Conservation (phyloP, 2,797 vertebrate species). For the Sebastes minor region DNA sequence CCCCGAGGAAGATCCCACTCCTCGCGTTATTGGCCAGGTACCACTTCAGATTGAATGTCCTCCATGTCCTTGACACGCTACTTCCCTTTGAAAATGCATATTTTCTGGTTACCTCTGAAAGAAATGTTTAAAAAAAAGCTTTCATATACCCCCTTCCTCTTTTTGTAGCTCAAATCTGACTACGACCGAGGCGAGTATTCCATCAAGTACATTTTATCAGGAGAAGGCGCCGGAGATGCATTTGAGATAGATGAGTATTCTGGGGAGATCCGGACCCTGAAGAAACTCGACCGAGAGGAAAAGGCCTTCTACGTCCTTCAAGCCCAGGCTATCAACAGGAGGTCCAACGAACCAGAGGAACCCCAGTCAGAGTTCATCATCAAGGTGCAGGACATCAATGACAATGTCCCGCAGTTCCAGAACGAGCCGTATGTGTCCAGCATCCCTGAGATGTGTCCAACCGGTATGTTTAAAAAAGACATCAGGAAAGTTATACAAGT, state of each 20-base stretch:
- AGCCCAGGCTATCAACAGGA: constrained; percentile 87
- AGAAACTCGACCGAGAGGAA: constrained; percentile 90
- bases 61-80: constrained; percentile 64
- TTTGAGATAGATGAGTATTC: constrained; percentile 86
- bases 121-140: not conserved
- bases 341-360: constrained; percentile 85
- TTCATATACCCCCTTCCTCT: not conserved
- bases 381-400: constrained; percentile 93
- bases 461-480: constrained; percentile 79
- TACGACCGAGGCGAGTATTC: constrained; percentile 83
- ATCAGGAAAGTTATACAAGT: not conserved
- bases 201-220: constrained; percentile 87
- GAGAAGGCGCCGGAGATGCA: constrained; percentile 86
- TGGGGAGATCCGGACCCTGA: constrained; percentile 84
- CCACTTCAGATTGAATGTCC: constrained; percentile 51
- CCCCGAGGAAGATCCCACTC: constrained; percentile 86
- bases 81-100: constrained; percentile 46
- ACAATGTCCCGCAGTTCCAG: constrained; percentile 91
- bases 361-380: constrained; percentile 93
- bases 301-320: constrained; percentile 88
- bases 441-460: constrained; percentile 93
- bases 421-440: constrained; percentile 90
- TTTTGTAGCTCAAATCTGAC: constrained; percentile 87
- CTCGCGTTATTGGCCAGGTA: constrained; percentile 90
- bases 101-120: constrained; percentile 5